phyloP scores from a whole-genome alignment of 2,797 vertebrate genomes.

The Eupleurogrammus muticus region DNA sequence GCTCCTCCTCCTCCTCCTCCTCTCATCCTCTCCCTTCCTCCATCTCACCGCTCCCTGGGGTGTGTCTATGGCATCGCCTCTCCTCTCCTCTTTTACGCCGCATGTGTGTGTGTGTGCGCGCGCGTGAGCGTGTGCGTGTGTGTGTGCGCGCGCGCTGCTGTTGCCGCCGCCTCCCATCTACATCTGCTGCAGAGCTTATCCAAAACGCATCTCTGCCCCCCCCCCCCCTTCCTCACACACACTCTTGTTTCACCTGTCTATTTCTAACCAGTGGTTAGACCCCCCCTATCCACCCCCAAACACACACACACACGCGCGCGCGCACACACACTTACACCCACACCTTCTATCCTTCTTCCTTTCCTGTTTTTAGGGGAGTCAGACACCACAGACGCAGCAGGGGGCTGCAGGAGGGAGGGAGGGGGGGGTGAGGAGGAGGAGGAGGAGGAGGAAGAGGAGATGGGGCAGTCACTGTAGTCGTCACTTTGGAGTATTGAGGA shows the following conservation, averaged over 20 bases:
- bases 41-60: constrained; percentile 71
- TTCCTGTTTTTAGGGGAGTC: constrained; percentile 38
- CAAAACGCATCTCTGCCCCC: constrained; percentile 54
- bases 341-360: background rate
- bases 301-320: too few species aligned
- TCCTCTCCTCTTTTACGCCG: constrained; percentile 43
- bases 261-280: constrained; percentile 10
- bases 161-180: constrained; percentile 68
- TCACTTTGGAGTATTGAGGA: constrained; percentile 69
- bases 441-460: constrained; percentile 12
- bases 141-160: constrained; percentile 37
- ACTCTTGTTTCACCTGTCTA: constrained; percentile 14
- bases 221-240: constrained; percentile 17
- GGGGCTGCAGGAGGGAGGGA: constrained; percentile 20
- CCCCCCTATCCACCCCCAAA: too few species aligned
- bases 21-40: constrained; percentile 31
- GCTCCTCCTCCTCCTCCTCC: constrained; percentile 1
- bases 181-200: constrained; percentile 79
- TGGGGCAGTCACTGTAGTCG: constrained; percentile 49
- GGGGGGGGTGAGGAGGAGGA: constrained; percentile 1
- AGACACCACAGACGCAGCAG: constrained; percentile 25
- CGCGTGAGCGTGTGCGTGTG: constrained; percentile 44
- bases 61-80: constrained; percentile 75
- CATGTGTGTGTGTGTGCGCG: constrained; percentile 29
- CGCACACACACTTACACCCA: too few species aligned